phyloP scores from a whole-genome alignment of 1,140 invertebrate species.

The Nomia melanderi region DNA sequence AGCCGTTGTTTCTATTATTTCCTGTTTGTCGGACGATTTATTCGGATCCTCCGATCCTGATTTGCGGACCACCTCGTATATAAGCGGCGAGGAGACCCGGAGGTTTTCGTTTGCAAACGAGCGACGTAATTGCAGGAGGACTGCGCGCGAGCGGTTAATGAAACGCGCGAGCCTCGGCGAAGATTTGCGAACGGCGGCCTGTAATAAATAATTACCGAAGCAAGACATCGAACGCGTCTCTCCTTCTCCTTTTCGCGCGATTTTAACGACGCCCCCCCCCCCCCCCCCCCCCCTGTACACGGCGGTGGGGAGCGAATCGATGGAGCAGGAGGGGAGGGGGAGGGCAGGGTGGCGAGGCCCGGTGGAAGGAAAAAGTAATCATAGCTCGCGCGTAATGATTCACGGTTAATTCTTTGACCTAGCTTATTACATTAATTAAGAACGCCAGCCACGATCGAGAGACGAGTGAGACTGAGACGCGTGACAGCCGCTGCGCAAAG shows the following conservation, averaged over 20 bases:
- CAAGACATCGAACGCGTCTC: constrained; percentile 24
- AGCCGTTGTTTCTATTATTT: too few relatives aligned
- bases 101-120: neutral
- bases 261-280: constrained; percentile 18
- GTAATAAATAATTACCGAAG: constrained; percentile 48
- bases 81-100: neutral
- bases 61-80: neutral
- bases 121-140: neutral
- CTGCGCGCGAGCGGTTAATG: constrained; percentile 1
- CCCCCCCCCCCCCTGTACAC: too few relatives aligned
- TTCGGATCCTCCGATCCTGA: neutral
- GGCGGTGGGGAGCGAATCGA: too few relatives aligned
- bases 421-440: constrained; percentile 50
- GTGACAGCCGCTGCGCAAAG: constrained; percentile 26
- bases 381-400: constrained; percentile 38
- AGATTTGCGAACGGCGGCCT: constrained; percentile 12
- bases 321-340: neutral
- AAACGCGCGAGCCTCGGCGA: neutral
- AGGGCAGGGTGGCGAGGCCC: too few relatives aligned
- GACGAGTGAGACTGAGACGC: constrained; percentile 11
- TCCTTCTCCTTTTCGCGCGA: constrained; percentile 33
- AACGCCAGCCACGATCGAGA: neutral
- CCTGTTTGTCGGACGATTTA: too few relatives aligned
- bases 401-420: constrained; percentile 48
- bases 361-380: constrained; percentile 15